phyloP scores from a whole-genome alignment of 2,797 vertebrate genomes.

The Poecilia gillii region DNA sequence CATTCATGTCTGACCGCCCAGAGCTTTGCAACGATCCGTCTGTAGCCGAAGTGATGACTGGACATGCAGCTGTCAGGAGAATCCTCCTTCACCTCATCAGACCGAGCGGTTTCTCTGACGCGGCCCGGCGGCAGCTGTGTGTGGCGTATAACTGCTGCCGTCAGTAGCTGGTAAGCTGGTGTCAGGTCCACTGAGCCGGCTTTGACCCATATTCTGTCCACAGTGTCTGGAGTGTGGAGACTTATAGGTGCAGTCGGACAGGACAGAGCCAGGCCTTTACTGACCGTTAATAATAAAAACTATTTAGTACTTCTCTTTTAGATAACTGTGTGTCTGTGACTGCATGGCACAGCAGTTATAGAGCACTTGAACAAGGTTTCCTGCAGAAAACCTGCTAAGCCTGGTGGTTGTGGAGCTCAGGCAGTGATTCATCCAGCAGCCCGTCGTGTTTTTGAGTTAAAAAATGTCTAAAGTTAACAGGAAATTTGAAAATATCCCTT shows the following conservation, averaged over 20 bases:
- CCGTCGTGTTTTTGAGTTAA: no score
- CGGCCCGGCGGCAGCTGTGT: slow-evolving; percentile 46
- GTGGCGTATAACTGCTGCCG: slow-evolving; percentile 38
- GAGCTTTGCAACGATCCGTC: background rate
- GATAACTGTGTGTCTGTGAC: background rate
- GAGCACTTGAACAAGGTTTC: no score
- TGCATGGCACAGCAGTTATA: no score
- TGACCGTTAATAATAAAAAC: background rate
- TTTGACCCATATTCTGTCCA: slow-evolving; percentile 81
- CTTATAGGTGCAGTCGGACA: slow-evolving; percentile 42
- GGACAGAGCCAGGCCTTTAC: background rate
- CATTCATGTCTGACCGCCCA: background rate
- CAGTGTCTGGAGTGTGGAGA: slow-evolving; percentile 40
- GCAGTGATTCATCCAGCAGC: no score
- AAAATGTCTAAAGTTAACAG: no score
- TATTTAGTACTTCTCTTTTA: background rate
- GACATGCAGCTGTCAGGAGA: slow-evolving; percentile 1
- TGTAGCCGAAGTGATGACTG: background rate
- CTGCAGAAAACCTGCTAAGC: no score
- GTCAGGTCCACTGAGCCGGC: slow-evolving; percentile 66
- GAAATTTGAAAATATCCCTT: no score
- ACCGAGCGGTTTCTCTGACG: background rate
- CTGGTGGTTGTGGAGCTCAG: no score
- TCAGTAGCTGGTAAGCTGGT: slow-evolving; percentile 65
- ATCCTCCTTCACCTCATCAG: slow-evolving; percentile 11